phyloP scores from a whole-genome alignment of 2,888 invertebrate species.

The Anorthoa munda region DNA sequence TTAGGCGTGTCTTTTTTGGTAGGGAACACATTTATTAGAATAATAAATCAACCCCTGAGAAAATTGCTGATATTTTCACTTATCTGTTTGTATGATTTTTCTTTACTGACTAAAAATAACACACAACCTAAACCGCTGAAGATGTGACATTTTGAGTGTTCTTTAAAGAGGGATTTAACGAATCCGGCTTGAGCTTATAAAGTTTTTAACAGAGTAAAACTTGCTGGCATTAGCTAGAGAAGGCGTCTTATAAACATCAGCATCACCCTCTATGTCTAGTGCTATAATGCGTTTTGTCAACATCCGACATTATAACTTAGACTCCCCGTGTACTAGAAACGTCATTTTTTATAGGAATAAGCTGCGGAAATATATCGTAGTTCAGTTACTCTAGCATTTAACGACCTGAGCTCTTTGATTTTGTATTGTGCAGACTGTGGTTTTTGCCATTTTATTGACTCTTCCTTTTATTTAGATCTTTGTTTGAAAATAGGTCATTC shows the following conservation, averaged over 20 bases:
- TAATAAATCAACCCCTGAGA: too few relatives aligned
- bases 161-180: too few relatives aligned
- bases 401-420: conserved; percentile 31
- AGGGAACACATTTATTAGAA: too few relatives aligned
- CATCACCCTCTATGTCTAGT: not conserved
- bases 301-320: conserved; percentile 21
- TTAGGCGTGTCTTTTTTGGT: too few relatives aligned
- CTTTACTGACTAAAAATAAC: too few relatives aligned
- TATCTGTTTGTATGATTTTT: too few relatives aligned
- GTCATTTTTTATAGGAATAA: conserved; percentile 40
- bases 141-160: too few relatives aligned
- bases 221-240: not conserved
- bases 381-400: conserved; percentile 9
- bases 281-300: not conserved
- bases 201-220: not conserved
- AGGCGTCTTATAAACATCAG: too few relatives aligned
- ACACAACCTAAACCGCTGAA: too few relatives aligned
- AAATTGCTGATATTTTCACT: too few relatives aligned
- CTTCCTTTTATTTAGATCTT: conserved; percentile 6
- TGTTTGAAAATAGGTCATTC: not conserved
- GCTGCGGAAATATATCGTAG: conserved; percentile 37
- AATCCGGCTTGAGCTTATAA: too few relatives aligned
- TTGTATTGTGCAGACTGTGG: conserved; percentile 31
- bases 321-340: conserved; percentile 14
- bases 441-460: conserved; percentile 23